phyloP scores from a whole-genome alignment of 1,140 invertebrate species.

The Matsumurasca onukii region DNA sequence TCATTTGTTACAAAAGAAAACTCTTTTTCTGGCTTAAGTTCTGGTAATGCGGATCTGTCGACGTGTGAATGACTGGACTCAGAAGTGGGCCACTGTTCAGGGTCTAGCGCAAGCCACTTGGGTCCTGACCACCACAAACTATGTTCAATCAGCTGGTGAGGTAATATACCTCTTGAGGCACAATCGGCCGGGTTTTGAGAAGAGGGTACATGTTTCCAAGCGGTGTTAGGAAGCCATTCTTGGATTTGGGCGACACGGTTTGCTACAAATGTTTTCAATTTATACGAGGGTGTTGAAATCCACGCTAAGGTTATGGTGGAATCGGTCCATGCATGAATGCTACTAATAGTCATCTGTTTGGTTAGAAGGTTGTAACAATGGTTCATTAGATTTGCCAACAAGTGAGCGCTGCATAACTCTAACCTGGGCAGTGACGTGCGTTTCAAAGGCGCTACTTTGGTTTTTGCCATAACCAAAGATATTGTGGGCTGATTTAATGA shows the following conservation, averaged over 20 bases:
- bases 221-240: neutral
- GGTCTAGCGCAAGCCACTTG: neutral
- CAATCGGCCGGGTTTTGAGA: slow-evolving; percentile 42
- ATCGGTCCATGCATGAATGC: neutral
- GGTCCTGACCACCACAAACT: slow-evolving; percentile 36
- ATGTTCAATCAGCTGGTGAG: neutral
- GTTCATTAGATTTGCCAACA: too few species aligned
- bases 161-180: slow-evolving; percentile 39
- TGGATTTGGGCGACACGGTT: slow-evolving; percentile 5
- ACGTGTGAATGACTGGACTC: neutral
- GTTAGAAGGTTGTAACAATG: neutral
- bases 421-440: too few species aligned
- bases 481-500: neutral
- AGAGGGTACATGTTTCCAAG: slow-evolving; percentile 33
- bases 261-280: slow-evolving; percentile 4
- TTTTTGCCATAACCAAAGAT: too few species aligned
- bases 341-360: neutral
- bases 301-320: neutral
- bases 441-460: too few species aligned
- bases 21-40: neutral
- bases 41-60: neutral
- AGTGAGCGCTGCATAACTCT: too few species aligned
- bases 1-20: neutral
- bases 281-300: neutral
- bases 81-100: neutral